phyloP scores from a whole-genome alignment of 2,797 vertebrate species.

The Agapornis canus region DNA sequence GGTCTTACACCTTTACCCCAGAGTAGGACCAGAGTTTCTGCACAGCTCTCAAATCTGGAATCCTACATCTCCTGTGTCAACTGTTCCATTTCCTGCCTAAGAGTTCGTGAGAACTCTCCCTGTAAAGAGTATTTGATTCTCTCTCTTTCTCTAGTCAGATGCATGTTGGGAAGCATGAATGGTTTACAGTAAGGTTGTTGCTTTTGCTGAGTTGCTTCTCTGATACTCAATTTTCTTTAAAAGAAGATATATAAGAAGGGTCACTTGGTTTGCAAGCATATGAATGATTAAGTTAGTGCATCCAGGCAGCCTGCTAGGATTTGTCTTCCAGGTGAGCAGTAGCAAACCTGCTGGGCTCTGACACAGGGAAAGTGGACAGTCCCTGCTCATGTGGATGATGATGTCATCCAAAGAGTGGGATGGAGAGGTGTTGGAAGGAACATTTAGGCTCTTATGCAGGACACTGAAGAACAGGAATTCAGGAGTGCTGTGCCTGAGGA shows the following conservation, averaged over 20 bases:
- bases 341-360: not conserved
- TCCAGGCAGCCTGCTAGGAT: not conserved
- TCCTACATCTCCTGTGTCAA: not conserved
- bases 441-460: not conserved
- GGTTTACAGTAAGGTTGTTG: not conserved
- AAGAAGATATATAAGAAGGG: not conserved
- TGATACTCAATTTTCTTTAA: not conserved
- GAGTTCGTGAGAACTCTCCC: not conserved
- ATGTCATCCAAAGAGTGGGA: not conserved
- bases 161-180: not conserved
- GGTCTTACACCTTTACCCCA: not conserved
- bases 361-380: too few species aligned
- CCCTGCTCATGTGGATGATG: not conserved
- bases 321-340: not conserved
- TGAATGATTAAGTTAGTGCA: not conserved
- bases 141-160: not conserved
- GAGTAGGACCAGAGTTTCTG: not conserved
- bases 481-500: not conserved
- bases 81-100: not conserved
- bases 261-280: not conserved
- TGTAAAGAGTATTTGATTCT: not conserved
- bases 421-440: not conserved
- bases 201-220: not conserved
- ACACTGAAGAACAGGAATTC: not conserved
- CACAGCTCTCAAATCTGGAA: not conserved